Conservation (phyloP, 2,113 vertebrate genomes). For the Silurus meridionalis region DNA sequence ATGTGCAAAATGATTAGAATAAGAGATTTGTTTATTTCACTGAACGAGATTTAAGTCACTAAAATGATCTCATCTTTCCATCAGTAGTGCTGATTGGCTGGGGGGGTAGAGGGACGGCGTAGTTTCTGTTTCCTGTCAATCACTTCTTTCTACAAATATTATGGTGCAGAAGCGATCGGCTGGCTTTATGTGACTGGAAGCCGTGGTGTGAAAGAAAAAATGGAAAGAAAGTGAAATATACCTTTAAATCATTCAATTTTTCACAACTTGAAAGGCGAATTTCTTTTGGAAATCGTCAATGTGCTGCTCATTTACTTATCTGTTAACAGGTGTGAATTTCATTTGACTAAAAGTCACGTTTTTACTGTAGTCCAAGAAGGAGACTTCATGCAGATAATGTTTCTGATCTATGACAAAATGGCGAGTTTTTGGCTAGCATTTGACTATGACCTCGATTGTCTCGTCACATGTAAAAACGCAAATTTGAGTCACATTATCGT, state of each 20-base stretch:
- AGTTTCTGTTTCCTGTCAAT: not conserved
- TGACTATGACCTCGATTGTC: not conserved
- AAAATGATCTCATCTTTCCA: not conserved
- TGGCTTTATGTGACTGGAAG: not conserved
- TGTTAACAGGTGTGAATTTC: not conserved
- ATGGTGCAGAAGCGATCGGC: no score
- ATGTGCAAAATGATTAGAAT: no score
- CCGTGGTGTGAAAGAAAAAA: not conserved
- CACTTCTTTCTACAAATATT: not conserved
- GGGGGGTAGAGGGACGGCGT: not conserved
- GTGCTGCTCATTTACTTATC: not conserved
- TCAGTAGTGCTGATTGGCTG: not conserved
- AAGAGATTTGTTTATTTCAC: no score
- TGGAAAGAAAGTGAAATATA: not conserved
- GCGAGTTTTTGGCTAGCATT: slow-evolving; percentile 14
- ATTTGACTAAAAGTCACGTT: no score
- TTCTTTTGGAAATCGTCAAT: not conserved
- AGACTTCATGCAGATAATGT: not conserved
- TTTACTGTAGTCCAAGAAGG: not conserved
- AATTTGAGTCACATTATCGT: not conserved
- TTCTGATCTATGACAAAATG: not conserved
- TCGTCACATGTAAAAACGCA: slow-evolving; percentile 4
- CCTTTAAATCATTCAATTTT: no score
- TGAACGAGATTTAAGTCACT: no score
- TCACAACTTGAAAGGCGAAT: no score